Conservation (phyloP, 2,113 vertebrate species). For the Percina caprodes region DNA sequence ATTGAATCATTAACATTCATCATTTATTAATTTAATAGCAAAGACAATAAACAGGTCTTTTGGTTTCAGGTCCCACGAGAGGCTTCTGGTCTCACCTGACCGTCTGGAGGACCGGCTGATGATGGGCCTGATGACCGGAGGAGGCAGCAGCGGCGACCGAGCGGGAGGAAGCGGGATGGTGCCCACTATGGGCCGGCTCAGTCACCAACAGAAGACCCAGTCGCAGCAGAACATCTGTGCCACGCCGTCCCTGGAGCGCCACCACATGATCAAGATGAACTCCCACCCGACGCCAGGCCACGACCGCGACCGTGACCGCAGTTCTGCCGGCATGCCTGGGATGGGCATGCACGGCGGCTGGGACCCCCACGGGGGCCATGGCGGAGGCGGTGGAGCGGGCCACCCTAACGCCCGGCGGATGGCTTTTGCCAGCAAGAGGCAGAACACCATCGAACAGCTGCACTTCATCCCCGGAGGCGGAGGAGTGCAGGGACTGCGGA, state of each 20-base stretch:
- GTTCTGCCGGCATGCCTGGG: slow-evolving; percentile 42
- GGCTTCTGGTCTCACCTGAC: slow-evolving; percentile 79
- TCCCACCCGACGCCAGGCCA: slow-evolving; percentile 86
- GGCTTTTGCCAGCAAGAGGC: slow-evolving; percentile 89
- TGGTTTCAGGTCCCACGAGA: slow-evolving; percentile 78
- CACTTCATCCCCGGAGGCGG: slow-evolving; percentile 90
- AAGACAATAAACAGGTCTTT: not conserved
- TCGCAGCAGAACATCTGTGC: slow-evolving; percentile 89
- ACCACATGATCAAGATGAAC: slow-evolving; percentile 92
- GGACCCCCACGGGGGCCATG: slow-evolving; percentile 70
- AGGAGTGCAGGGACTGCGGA: slow-evolving; percentile 83
- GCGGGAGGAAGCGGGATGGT: slow-evolving; percentile 71
- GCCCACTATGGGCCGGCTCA: slow-evolving; percentile 80
- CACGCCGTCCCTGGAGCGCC: slow-evolving; percentile 87
- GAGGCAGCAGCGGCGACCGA: slow-evolving; percentile 34
- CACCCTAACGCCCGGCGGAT: slow-evolving; percentile 83
- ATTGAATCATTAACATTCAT: too few relatives aligned
- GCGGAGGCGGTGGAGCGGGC: slow-evolving; percentile 42
- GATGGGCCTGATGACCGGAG: slow-evolving; percentile 66
- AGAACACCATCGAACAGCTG: slow-evolving; percentile 93
- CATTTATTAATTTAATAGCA: not conserved
- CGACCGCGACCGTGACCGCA: slow-evolving; percentile 46
- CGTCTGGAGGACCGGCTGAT: slow-evolving; percentile 76
- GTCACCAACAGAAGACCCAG: slow-evolving; percentile 87
- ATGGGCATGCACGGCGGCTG: slow-evolving; percentile 75